Evolutionary conservation across 2,888 invertebrate species (phyloP).

Genomic region (Eurois occulta): DNA sequence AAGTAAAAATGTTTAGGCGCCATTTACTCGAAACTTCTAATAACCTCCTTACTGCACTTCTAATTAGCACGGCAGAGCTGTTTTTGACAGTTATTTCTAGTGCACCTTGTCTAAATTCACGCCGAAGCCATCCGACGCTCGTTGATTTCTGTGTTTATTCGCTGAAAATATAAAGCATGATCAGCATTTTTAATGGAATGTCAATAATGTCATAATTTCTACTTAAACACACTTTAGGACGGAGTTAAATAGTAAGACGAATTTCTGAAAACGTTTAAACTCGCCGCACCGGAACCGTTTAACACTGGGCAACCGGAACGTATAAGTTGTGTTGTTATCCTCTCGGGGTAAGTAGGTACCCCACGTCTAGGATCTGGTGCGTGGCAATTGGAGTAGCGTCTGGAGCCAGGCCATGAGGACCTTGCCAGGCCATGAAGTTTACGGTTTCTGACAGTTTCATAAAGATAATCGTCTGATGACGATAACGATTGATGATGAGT

Average conservation of each 20-base stretch:
- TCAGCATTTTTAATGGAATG: background rate
- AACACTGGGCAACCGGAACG: constrained; percentile 2
- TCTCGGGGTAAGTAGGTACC: constrained; percentile 25
- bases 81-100: too few relatives aligned
- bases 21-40: too few relatives aligned
- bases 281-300: constrained; percentile 2
- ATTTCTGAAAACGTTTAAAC: constrained; percentile 1
- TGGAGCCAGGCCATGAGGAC: constrained; percentile 21
- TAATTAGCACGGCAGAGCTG: too few relatives aligned
- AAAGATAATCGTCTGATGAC: background rate
- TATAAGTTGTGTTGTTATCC: constrained; percentile 51
- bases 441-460: background rate
- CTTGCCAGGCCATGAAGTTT: constrained; percentile 43
- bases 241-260: background rate
- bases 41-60: too few relatives aligned
- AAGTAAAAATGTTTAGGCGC: too few relatives aligned
- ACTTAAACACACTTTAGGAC: background rate
- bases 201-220: background rate
- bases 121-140: background rate
- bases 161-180: background rate
- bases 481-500: too few relatives aligned
- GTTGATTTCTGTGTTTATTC: background rate
- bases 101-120: background rate
- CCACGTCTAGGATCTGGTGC: constrained; percentile 35
- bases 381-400: constrained; percentile 23